Base-by-base conservation (phyloP, 1,140 invertebrate genomes). In the Temnothorax longispinosus region DNA sequence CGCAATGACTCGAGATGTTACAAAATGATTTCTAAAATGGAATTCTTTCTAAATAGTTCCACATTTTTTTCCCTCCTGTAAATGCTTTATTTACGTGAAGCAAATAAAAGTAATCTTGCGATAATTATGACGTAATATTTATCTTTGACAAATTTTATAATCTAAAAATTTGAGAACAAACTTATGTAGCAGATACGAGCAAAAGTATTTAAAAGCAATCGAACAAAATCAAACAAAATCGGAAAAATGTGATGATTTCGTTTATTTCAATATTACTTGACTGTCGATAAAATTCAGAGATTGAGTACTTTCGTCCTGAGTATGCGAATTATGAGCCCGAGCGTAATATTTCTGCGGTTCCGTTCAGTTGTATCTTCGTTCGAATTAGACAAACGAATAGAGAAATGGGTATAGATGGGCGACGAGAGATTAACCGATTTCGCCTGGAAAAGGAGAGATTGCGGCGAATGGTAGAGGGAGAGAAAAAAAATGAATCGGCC, bases 381-480 rank as follows among this genome's bases (percentile, higher is more conserved):
- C 47, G 8, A 32, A 52, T 27, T n/a, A 21, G 27, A 6, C n/a
- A 8, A 13, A 76, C 32, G 47, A 52, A 62, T 52, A 44, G 65
- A 58, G 21, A 0, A 27, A 64, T 27, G 32, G 0, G 8, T 15
- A n/a, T 15, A n/a, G 52, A 15, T 44, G 32, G 38, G 35, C 13
- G 58, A 47, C 10, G 18, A 60, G 11, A 38, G 21, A 60, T 27
- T 41, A 41, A 50, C 47, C 13, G 72, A 52, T 77, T 62, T 54
- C 13, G 74, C 15, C 18, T 32, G 27, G 69, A 67, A 69, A 56
- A 52, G 58, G 47, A 80, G 44, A 60, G 44, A 60, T 86, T 27
- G 62, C 41, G 62, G 21, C 8, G 50, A 64, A 62, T 21, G 27
- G 4, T 18, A 75, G 35, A 15, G 32, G 27, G 44, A 54, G n/a